Percentiles rank a stretch among this genome's conserved stretches.
Conservation (phyloP, 2,113 vertebrate species). For the Neogale vison region DNA sequence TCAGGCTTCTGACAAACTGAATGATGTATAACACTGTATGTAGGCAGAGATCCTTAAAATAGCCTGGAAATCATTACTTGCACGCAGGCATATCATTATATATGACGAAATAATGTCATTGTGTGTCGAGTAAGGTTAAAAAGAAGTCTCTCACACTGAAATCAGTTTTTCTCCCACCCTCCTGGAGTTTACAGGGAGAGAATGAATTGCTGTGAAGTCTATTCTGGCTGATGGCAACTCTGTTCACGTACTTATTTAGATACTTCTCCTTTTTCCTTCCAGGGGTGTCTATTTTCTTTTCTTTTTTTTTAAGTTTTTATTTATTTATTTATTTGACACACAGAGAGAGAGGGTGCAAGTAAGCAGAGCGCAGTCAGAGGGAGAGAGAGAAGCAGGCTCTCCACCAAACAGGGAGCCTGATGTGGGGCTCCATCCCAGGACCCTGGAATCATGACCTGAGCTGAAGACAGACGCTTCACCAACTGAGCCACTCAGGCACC, state of each 20-base stretch:
- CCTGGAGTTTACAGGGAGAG: neutral
- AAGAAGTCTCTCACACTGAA: neutral
- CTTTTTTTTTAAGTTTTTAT: no score
- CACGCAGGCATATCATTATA: neutral
- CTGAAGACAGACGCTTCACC: no score
- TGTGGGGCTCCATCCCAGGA: no score
- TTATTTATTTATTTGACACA: no score
- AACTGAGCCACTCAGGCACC: no score
- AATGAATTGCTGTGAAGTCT: neutral
- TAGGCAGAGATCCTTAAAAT: constrained; percentile 43
- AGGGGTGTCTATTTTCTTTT: neutral
- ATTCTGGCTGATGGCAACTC: neutral
- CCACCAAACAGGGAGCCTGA: no score
- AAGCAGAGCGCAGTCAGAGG: no score
- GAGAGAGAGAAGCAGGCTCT: no score
- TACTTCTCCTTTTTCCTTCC: neutral
- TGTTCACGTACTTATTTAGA: neutral
- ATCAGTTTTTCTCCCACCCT: neutral
- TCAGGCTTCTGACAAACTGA: constrained; percentile 55
- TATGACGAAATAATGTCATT: constrained; percentile 3
- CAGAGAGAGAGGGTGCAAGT: no score
- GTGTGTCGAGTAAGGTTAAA: constrained; percentile 34
- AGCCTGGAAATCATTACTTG: constrained; percentile 19
- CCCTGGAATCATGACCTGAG: no score
- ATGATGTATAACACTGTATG: constrained; percentile 10